Base-by-base conservation (phyloP, 2,888 invertebrate genomes). In the Notodonta ziczac region DNA sequence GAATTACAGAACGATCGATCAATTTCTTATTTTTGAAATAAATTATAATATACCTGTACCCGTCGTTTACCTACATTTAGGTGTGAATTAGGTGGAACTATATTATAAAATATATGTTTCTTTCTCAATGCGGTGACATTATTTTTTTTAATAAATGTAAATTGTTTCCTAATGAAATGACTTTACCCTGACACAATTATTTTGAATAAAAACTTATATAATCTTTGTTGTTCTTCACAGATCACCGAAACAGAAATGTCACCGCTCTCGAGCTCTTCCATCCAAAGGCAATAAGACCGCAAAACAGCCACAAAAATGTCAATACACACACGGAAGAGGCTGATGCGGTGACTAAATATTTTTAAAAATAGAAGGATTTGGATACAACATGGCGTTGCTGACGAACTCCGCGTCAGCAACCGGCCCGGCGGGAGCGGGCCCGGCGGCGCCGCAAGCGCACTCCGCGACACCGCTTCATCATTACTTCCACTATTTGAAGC, bases 401-500 rank as follows among this genome's bases (percentile, higher is more conserved):
- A 92, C 93, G 51, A 94, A 94, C 76, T 87, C 94, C 60, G 83
- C 82, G 57, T 84, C 90, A 62, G 85, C 88, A 16, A 79, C 86
- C 57, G 93, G 91, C 53, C 89, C 91, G 62, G 84, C 90, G 48
- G 83, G 86, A 10, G 82, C 88, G 1, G 88, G 87, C 55, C 89
- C 90, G 44, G 75, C 90, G 65, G 90, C 90, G 39, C 89, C 90
- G 0, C 92, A 91, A 69, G 90, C 91, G 51, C 93, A 94, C 66
- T 88, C 95, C 5, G 88, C 95, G 65, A 95, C 95, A 62, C 94
- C 94, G 5, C 84, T 93, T 5, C 94, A 93, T 61, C 94, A 94
- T 75, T 94, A 94, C 78, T 95, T 94, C 81, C 95, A 94, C 62
- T 95, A 95, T 72, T 85, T 94, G 78, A 95, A 94, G 83, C 94